A percentile compares a stretch with the other conserved stretches of the same genome.
These are phyloP conservation scores for Perizoma flavofasciatum DNA, from an alignment of 2,888 invertebrate genomes.

Conservation along the genomic window DNA sequence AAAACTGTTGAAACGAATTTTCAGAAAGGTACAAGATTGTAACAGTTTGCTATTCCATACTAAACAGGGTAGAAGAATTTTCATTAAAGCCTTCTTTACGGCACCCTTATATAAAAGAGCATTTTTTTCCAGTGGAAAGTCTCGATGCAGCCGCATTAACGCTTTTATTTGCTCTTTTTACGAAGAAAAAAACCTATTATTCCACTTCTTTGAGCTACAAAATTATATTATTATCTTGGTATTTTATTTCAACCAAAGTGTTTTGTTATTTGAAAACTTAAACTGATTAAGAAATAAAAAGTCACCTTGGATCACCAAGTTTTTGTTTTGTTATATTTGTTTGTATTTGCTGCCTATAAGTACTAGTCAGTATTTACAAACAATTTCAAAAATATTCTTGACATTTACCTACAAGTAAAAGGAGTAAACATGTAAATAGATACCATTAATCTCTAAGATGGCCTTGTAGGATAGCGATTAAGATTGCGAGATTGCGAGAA, in stretches of 20 bases:
- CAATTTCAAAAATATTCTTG: background rate
- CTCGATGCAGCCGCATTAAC: conserved; percentile 80
- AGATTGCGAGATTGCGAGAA: conserved; percentile 28
- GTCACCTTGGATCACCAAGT: background rate
- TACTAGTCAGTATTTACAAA: background rate
- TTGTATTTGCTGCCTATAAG: too few species aligned
- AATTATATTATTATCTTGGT: conserved; percentile 70
- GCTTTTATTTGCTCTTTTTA: conserved; percentile 77
- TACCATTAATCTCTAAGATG: conserved; percentile 15
- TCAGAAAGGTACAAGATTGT: too few species aligned
- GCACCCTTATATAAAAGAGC: conserved; percentile 74
- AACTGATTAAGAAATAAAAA: conserved; percentile 7
- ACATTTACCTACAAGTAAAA: conserved; percentile 6
- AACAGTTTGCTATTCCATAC: conserved; percentile 41
- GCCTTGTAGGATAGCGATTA: conserved; percentile 27
- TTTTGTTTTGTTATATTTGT: too few species aligned
- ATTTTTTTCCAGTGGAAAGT: conserved; percentile 77
- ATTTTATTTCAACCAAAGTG: conserved; percentile 41
- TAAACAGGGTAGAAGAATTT: conserved; percentile 64
- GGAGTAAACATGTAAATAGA: conserved; percentile 20
- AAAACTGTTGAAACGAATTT: too few species aligned
- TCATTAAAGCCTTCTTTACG: conserved; percentile 77
- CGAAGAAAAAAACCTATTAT: conserved; percentile 73
- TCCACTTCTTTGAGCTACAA: conserved; percentile 70
- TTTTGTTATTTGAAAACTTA: conserved; percentile 34